Conservation (phyloP, 2,797 vertebrate species). For the Aeoliscus strigatus region DNA sequence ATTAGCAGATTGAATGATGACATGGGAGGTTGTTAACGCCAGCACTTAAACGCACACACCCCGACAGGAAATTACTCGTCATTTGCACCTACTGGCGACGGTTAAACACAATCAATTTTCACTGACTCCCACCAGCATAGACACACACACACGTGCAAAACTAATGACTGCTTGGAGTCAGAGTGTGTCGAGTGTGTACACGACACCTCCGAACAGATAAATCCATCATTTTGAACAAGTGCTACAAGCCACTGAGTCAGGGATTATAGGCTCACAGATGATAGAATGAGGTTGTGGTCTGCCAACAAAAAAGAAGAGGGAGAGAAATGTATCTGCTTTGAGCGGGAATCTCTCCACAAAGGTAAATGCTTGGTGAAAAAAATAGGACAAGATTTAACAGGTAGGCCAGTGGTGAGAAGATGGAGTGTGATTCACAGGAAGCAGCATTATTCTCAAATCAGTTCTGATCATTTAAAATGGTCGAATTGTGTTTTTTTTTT, state of each 20-base stretch:
- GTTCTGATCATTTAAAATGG: too few relatives aligned
- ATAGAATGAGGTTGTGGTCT: slow-evolving; percentile 14
- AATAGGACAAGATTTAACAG: slow-evolving; percentile 21
- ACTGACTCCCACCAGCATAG: not conserved
- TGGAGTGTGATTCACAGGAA: slow-evolving; percentile 12
- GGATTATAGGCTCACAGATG: slow-evolving; percentile 22
- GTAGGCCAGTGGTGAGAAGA: slow-evolving; percentile 3
- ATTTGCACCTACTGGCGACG: slow-evolving; percentile 13
- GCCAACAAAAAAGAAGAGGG: not conserved
- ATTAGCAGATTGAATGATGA: slow-evolving; percentile 54
- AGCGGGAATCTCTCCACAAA: slow-evolving; percentile 3
- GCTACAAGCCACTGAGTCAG: slow-evolving; percentile 43
- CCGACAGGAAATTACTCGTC: slow-evolving; percentile 35
- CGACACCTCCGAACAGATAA: slow-evolving; percentile 32
- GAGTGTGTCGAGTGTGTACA: slow-evolving; percentile 20
- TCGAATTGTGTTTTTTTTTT: too few relatives aligned
- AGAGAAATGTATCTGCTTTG: slow-evolving; percentile 12
- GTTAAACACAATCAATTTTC: slow-evolving; percentile 3
- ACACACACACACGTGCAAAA: slow-evolving; percentile 16
- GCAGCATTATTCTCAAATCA: slow-evolving; percentile 29
- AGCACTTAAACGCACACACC: slow-evolving; percentile 11
- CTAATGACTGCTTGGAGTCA: slow-evolving; percentile 19
- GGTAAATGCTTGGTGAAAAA: slow-evolving; percentile 18
- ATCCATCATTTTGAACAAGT: slow-evolving; percentile 47
- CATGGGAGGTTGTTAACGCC: slow-evolving; percentile 39